Base-by-base conservation (phyloP, 1,140 invertebrate species). In the Vanessa atalanta region DNA sequence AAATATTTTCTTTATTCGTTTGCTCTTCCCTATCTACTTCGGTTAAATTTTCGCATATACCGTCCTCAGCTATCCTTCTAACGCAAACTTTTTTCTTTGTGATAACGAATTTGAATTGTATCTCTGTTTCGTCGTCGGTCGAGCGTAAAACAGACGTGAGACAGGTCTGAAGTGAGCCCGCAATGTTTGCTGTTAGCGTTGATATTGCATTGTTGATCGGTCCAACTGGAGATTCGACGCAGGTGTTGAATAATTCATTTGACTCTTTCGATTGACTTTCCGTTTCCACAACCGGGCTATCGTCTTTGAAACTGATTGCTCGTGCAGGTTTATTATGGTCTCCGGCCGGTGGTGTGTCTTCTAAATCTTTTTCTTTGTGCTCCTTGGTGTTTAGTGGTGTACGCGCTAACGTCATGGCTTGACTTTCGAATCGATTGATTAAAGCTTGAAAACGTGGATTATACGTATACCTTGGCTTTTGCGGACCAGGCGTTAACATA, bases 391-490 rank as follows among this genome's bases (percentile, higher is more conserved):
- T 80, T 3, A 83, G 37, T 4, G 89, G 88, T 8, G 91, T 91
- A 50, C 88, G 75, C 0, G 86, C 81, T 61, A 84, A 65, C 0
- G 83, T 86, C 5, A 83, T 73, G 0, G 77, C 81, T 79, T 87
- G 83, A 47, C 85, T 85, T 73, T 93, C 92, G 63, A 93, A 93
- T 43, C 92, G 85, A 70, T 93, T 93, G 55, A 93, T 85, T 9
- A 93, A 83, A 2, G 93, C 93, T 88, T 93, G 92, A 67, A 93
- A 93, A 9, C 90, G 85, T 26, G 92, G 91, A 64, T 93, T 93
- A 64, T 78, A 77, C 53, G 80, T 82, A 47, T 82, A 85, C 76
- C 77, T 85, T 11, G 83, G 85, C 76, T 79, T 88, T 26, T 87
- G 84, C n/a, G 86, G 89, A 0, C 91, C 91, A 0, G 93, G 93